Evolutionary conservation across 2,113 vertebrate species (phyloP), one percentile per base, ranked within the genome.

Genomic region (Percina caprodes): DNA sequence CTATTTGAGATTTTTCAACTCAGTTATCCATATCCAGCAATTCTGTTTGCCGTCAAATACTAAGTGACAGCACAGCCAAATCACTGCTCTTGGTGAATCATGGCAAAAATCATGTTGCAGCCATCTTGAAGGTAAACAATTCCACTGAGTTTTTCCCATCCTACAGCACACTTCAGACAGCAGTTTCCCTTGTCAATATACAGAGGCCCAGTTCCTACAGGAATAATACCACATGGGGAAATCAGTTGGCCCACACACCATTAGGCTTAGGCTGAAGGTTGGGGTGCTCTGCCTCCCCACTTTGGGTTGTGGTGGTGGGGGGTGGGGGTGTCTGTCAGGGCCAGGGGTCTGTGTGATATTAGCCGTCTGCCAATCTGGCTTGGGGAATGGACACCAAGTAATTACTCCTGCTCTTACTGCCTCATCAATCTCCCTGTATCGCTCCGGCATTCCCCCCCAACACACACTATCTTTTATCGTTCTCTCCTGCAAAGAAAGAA

Each of bases 371-470:
- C 95, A 95, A 95, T 95, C 95, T 94, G 92, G 94, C 88, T 91
- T 93, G 92, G 94, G 91, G 94, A 95, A 94, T 94, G 94, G 95
- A 95, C 94, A 95, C 92, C 86, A 90, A 95, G 95, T 95, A 95
- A 95, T 96, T 96, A 96, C 95, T 95, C 92, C 92, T 94, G 94
- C 94, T 94, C 94, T 95, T 94, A 94, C 94, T 94, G 93, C 93
- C 95, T 96, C 95, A 96, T 96, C 95, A 95, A 96, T 96, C 95
- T 94, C 94, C 91, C 91, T 93, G 93, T 94, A 94, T 94, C 92
- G 63, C 92, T 74, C 65, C 80, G 83, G 82, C 80, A 74, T 48
- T 62, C 70, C 82, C 74, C 7, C 60, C 75, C 55, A 16, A 72
- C 82, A 85, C 74, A 73, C 85, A 78, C 77, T 85, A 81, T 92